A percentile compares a stretch with the other conserved stretches of the same genome.
Conservation (phyloP, 2,888 invertebrate species). For the Dinocampus coccinellae region DNA sequence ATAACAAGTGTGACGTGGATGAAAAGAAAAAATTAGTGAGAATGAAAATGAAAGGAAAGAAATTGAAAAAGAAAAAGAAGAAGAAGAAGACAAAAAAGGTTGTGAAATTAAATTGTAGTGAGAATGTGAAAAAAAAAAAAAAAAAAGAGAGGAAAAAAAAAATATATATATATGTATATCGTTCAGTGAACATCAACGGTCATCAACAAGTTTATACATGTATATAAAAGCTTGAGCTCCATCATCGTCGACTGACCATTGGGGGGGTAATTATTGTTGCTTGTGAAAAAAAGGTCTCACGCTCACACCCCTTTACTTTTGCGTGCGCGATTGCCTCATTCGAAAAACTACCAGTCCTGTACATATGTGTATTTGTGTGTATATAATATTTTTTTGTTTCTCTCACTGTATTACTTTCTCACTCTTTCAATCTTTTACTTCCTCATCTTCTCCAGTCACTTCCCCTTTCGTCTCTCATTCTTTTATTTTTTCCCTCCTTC, state of each 20-base stretch:
- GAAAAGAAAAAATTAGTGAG: neutral
- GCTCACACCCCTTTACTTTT: slow-evolving; percentile 63
- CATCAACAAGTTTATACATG: neutral
- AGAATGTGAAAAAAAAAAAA: neutral
- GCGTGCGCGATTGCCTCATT: slow-evolving; percentile 47
- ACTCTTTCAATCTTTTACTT: slow-evolving; percentile 24
- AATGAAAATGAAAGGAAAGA: too few relatives aligned
- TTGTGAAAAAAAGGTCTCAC: slow-evolving; percentile 61
- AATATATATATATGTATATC: neutral
- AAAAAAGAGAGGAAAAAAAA: slow-evolving; percentile 1
- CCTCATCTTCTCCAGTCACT: slow-evolving; percentile 9
- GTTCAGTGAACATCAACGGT: slow-evolving; percentile 14
- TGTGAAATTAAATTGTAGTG: too few relatives aligned
- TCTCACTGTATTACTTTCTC: slow-evolving; percentile 42
- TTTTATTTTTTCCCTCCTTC: neutral
- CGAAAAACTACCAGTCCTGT: neutral
- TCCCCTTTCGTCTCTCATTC: slow-evolving; percentile 47
- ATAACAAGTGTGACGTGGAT: slow-evolving; percentile 37
- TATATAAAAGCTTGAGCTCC: slow-evolving; percentile 27
- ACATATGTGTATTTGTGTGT: neutral
- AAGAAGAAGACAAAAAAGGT: slow-evolving; percentile 1
- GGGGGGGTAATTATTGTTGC: slow-evolving; percentile 65
- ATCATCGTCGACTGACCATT: slow-evolving; percentile 53
- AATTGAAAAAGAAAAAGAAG: neutral
- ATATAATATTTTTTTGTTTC: slow-evolving; percentile 50